Evolutionary conservation across 2,797 vertebrate species (phyloP), one percentile per base, ranked within the genome.

Genomic region (Dicrostonyx torquatus): DNA sequence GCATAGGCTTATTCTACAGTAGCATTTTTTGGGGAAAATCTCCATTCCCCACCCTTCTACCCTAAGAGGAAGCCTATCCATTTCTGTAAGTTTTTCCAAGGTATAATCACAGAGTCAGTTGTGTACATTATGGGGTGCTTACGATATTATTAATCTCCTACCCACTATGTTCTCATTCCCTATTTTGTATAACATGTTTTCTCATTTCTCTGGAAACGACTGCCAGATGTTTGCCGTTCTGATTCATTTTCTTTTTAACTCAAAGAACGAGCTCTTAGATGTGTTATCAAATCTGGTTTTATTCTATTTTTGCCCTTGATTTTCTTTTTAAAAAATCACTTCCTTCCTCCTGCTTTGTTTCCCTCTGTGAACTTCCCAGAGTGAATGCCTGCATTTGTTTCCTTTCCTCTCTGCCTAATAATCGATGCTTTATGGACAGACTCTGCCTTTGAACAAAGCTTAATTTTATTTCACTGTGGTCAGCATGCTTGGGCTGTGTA

Each of bases 391-490:
- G 89, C 84, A 83, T 93, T 96, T 96, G 76, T 92, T 95, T 89
- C 89, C 83, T 75, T 93, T 94, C 95, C 88, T 93, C 62, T 82
- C 85, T 87, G 73, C 93, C 94, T 95, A 83, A 93, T 95, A 95
- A 96, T 94, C 58, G 90, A 87, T 88, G 87, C 86, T 96, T 94
- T 70, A 90, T 10, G 85, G 90, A 79, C 77, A 86, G 93, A 96
- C 89, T 94, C 62, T 90, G 88, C 85, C 91, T 97, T 95, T 95
- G 96, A 95, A 94, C 94, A 82, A 68, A 94, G 93, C 77, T 95
- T 96, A 77, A 91, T 96, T 95, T 96, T 96, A 94, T 95, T 96
- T 96, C 66, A 14, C 84, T 91, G 87, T 40, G 94, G 95, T 90
- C 68, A 94, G 48, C 75, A 75, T 34, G 72, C 79, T 95, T 92